Evolutionary conservation across 2,888 invertebrate species (phyloP).

Genomic region (Neria commutata): DNA sequence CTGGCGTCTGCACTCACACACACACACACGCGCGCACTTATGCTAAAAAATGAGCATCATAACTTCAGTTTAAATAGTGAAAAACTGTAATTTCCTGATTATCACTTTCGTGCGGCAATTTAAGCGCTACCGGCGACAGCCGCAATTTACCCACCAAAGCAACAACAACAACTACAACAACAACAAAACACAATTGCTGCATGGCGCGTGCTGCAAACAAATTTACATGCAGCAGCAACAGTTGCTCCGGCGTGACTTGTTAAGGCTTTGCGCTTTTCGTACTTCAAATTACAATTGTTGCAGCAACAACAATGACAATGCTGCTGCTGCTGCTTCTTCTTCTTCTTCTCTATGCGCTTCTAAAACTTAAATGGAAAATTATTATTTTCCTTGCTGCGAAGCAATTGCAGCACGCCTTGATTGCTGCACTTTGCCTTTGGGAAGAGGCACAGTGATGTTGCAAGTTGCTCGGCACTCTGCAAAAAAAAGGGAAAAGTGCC

Average conservation of each 20-base stretch:
- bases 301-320: background rate
- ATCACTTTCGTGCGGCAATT: slow-evolving; percentile 55
- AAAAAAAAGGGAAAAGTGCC: too few relatives aligned
- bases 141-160: slow-evolving; percentile 13
- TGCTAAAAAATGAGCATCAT: background rate
- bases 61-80: slow-evolving; percentile 18
- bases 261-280: too few relatives aligned
- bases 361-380: slow-evolving; percentile 5
- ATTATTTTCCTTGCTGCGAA: background rate
- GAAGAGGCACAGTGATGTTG: too few relatives aligned
- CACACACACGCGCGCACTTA: background rate
- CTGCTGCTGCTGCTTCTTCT: background rate
- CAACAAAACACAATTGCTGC: background rate
- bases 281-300: background rate
- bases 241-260: too few relatives aligned
- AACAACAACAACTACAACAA: background rate
- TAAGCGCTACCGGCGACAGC: slow-evolving; percentile 49
- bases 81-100: slow-evolving; percentile 55
- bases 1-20: slow-evolving; percentile 1
- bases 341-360: background rate
- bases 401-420: background rate
- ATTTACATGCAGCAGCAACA: background rate
- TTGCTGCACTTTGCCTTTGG: background rate
- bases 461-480: too few relatives aligned
- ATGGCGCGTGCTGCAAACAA: background rate